phyloP scores from a whole-genome alignment of 2,113 vertebrate genomes.

The Notothenia coriiceps region DNA sequence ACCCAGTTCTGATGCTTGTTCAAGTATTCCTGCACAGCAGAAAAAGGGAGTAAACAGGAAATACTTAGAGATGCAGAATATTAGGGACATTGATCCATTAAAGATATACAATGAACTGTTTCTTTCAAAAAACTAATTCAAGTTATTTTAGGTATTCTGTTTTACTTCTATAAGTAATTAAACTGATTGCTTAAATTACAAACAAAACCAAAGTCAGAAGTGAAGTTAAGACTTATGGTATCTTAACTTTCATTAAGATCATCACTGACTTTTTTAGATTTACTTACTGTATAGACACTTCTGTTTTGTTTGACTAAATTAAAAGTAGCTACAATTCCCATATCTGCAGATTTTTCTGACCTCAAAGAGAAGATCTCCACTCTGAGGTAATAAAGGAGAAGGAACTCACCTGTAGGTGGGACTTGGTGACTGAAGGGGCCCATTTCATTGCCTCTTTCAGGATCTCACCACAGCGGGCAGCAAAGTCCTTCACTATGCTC shows the following conservation, averaged over 20 bases:
- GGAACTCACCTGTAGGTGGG: conserved; percentile 91
- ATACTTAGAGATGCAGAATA: not conserved
- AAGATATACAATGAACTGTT: not conserved
- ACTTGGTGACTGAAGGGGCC: conserved; percentile 97
- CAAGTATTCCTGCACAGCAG: conserved; percentile 89
- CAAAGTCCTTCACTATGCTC: conserved; percentile 98
- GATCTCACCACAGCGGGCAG: conserved; percentile 97
- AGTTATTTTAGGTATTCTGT: not conserved
- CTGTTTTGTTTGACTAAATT: not conserved
- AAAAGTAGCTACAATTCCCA: not conserved
- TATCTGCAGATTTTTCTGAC: not conserved
- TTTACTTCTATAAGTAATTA: not conserved
- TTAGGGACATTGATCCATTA: not conserved
- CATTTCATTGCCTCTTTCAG: conserved; percentile 98
- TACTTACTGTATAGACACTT: not conserved
- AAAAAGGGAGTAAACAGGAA: not conserved
- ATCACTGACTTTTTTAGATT: not conserved
- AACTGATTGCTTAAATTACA: not conserved
- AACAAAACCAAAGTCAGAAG: not conserved
- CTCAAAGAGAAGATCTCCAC: not conserved
- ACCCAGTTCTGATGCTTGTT: conserved; percentile 98
- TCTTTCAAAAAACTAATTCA: not conserved
- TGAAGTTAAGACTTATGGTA: conserved; percentile 1
- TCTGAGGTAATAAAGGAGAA: conserved; percentile 8
- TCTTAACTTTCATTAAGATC: not conserved